Conservation (phyloP, 1,140 invertebrate genomes). For the Steinernema khuongi region DNA sequence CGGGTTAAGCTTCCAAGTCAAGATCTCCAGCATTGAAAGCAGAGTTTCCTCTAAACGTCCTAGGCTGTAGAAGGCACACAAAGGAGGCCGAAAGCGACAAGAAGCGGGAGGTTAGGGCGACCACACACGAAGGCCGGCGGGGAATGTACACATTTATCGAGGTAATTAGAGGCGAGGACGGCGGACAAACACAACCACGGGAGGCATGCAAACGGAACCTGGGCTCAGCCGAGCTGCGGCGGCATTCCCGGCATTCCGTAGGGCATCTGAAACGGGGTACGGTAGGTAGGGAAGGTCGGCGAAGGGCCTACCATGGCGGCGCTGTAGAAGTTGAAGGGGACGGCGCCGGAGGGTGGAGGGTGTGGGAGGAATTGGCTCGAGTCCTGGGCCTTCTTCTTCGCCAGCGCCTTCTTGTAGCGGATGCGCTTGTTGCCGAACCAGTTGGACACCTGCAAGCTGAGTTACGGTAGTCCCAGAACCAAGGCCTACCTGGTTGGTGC, state of each 20-base stretch:
- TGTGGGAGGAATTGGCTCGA: not conserved
- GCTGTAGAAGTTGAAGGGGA: not conserved
- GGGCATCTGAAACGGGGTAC: not conserved
- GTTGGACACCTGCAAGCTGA: conserved; percentile 62
- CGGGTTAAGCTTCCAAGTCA: too few species aligned
- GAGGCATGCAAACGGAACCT: not conserved
- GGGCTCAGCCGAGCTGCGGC: not conserved
- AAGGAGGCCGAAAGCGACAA: too few species aligned
- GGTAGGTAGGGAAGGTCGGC: not conserved
- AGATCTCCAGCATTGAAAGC: too few species aligned
- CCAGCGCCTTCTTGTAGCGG: conserved; percentile 64
- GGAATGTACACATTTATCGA: not conserved
- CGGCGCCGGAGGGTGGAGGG: not conserved
- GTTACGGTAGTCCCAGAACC: too few species aligned
- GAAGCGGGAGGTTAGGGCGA: too few species aligned
- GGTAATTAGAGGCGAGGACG: not conserved
- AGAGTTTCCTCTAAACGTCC: too few species aligned
- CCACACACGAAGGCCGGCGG: too few species aligned
- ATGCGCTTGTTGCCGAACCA: conserved; percentile 65
- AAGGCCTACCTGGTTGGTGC: conserved; percentile 61
- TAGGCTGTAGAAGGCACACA: too few species aligned
- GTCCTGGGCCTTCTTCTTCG: conserved; percentile 61
- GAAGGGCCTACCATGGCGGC: not conserved
- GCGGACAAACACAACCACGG: not conserved
- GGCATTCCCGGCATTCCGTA: not conserved